These are phyloP conservation scores for Drosophila melanica DNA, from an alignment of 1,140 invertebrate genomes.

Conservation along the genomic window DNA sequence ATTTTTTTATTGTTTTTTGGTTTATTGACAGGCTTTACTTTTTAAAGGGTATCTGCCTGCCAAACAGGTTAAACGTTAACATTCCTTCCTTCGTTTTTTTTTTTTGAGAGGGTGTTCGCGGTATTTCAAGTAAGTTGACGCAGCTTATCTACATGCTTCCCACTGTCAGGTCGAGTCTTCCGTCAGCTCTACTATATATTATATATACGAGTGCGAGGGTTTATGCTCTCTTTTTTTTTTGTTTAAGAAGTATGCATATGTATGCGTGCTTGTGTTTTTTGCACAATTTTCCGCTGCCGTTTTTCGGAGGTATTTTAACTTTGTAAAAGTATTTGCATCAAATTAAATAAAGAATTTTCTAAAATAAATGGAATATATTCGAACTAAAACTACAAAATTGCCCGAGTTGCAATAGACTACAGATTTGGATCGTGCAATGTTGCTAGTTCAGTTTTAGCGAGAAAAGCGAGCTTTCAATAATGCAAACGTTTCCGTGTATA, in stretches of 20 bases:
- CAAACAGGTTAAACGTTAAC: background rate
- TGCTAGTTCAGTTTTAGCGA: no score
- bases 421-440: no score
- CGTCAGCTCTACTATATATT: constrained; percentile 26
- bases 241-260: background rate
- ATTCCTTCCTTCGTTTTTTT: background rate
- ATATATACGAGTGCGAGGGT: constrained; percentile 1
- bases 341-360: constrained; percentile 1
- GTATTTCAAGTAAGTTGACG: constrained; percentile 63
- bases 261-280: constrained; percentile 59
- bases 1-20: no score
- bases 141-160: constrained; percentile 70
- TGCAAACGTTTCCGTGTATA: no score
- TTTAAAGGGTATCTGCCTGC: background rate
- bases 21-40: no score
- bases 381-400: background rate
- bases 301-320: constrained; percentile 41
- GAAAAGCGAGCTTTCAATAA: background rate
- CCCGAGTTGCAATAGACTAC: background rate
- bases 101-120: constrained; percentile 12
- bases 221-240: background rate
- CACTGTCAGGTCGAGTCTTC: constrained; percentile 42
- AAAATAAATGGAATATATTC: background rate
- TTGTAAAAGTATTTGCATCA: constrained; percentile 23
- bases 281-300: constrained; percentile 63